These are phyloP conservation scores for Cephalopterus ornatus DNA, from an alignment of 2,113 vertebrate species.

Conservation along the genomic window DNA sequence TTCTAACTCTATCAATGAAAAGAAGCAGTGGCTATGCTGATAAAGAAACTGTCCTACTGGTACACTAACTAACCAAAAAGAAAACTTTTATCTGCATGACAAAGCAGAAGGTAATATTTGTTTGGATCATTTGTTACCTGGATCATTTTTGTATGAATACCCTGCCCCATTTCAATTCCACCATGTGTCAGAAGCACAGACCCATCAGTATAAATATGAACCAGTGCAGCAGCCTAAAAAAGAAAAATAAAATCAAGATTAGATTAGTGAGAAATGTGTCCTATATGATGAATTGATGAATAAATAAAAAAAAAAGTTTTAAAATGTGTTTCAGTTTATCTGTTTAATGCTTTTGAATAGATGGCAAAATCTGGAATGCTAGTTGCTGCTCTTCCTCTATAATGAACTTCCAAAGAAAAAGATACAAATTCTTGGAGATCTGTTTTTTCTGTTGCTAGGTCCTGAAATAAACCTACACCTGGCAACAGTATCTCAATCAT, in stretches of 20 bases:
- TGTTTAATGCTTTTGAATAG: neutral
- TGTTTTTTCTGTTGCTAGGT: neutral
- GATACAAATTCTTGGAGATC: neutral
- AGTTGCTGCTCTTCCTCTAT: neutral
- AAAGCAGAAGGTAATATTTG: neutral
- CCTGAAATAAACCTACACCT: neutral
- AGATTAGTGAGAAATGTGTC: neutral
- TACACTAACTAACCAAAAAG: neutral
- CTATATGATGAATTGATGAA: neutral
- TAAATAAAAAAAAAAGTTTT: neutral
- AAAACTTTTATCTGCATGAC: neutral
- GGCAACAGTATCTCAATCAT: neutral
- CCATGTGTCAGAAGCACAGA: slow-evolving; percentile 85
- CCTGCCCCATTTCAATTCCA: slow-evolving; percentile 87
- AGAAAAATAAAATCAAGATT: neutral
- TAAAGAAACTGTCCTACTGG: neutral
- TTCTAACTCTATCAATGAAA: neutral
- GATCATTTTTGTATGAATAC: slow-evolving; percentile 87
- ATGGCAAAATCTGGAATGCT: neutral
- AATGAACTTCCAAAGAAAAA: neutral
- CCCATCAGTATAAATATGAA: slow-evolving; percentile 86
- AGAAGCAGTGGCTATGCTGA: neutral
- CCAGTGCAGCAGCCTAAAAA: slow-evolving; percentile 79
- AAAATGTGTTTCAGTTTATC: neutral
- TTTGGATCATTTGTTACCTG: slow-evolving; percentile 64